Evolutionary conservation across 2,888 invertebrate species (phyloP).

Genomic region (Cylindroiulus punctatus): DNA sequence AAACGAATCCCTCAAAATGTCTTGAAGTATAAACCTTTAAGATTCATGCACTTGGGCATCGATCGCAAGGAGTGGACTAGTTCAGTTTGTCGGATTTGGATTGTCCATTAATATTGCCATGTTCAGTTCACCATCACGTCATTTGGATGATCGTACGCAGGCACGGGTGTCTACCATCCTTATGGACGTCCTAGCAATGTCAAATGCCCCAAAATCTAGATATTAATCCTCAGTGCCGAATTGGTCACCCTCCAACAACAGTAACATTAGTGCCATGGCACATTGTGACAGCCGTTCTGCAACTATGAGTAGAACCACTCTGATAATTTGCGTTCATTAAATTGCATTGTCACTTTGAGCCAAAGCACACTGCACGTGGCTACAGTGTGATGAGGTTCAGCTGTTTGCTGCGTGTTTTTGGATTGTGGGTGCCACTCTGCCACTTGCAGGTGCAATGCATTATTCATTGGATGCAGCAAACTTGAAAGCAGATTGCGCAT

Average conservation of each 20-base stretch:
- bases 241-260: background rate
- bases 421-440: background rate
- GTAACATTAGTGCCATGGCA: background rate
- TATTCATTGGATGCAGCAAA: background rate
- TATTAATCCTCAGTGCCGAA: background rate
- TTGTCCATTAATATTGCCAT: no score
- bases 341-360: background rate
- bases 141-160: no score
- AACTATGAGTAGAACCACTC: background rate
- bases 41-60: no score
- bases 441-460: background rate
- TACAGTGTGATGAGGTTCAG: background rate
- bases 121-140: no score
- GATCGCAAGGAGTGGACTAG: no score
- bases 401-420: background rate
- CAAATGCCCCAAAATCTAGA: no score
- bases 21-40: no score
- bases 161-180: no score
- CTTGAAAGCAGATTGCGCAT: no score
- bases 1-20: no score
- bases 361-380: background rate
- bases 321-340: background rate
- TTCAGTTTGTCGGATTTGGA: no score
- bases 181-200: no score
- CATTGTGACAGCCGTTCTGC: background rate